These are phyloP conservation scores for Narcine bancroftii DNA, from an alignment of 2,113 vertebrate genomes.

Conservation along the genomic window DNA sequence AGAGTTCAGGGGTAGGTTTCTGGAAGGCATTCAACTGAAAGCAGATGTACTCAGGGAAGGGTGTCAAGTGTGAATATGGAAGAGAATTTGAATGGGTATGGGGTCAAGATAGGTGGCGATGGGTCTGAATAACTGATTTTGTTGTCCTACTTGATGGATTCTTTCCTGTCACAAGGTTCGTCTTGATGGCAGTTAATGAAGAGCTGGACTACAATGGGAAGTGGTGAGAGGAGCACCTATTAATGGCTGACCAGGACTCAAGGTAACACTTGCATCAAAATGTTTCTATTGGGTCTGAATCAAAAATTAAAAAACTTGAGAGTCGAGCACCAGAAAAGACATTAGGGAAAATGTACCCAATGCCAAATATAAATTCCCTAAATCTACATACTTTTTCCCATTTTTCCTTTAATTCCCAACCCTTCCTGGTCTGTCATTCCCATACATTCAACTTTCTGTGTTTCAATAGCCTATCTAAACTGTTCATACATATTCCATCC, in stretches of 20 bases:
- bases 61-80: neutral
- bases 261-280: neutral
- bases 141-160: neutral
- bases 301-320: neutral
- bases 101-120: neutral
- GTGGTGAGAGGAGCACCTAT: neutral
- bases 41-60: neutral
- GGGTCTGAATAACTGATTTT: neutral
- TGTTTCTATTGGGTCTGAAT: neutral
- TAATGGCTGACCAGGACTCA: slow-evolving; percentile 19
- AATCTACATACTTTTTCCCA: neutral
- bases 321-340: neutral
- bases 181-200: neutral
- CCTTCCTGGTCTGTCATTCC: slow-evolving; percentile 46
- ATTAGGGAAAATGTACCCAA: too few species aligned
- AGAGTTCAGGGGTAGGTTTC: too few species aligned
- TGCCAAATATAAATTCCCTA: neutral
- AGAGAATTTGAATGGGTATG: neutral
- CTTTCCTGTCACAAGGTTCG: neutral
- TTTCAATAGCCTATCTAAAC: neutral
- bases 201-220: neutral
- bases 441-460: slow-evolving; percentile 44
- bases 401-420: neutral
- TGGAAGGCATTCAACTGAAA: neutral
- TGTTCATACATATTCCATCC: slow-evolving; percentile 38